Base-by-base conservation (phyloP, 2,797 vertebrate species). In the Neosalanx taihuensis region DNA sequence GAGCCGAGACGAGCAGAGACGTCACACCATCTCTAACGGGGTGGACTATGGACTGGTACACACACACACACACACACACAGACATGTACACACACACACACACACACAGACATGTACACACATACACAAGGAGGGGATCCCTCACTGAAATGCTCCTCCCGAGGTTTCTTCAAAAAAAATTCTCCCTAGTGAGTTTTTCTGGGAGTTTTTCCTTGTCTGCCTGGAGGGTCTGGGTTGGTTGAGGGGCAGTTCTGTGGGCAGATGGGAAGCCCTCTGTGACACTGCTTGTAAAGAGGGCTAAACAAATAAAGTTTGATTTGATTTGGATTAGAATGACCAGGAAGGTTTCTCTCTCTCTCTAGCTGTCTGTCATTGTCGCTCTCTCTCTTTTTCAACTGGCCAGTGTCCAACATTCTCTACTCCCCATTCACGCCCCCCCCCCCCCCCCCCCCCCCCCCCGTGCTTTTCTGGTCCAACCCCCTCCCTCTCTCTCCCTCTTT, bases 1-100 rank as follows among this genome's bases (percentile, higher is more conserved):
- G 15, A 87, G 86, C 58, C 92, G 92, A 6, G 93, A 93, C 0
- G 95, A 95, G 3, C 95, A 93, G 70, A 90, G 97, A 53, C 90
- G 97, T 33, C 96, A 99, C 79, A 99, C 97, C 70, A 95, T 99
- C 83, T 92, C 96, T 79, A 95, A 87, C 0, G 96, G 96, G 0
- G 93, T 97, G 75, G 97, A 99, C 87, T 98, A 97, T 5, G 89
- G 92, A 81, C 86, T 94, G 95, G 94, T 76, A 29, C 59, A 49
- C 64, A 66, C 37, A 57, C 51, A 64, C 65, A 65, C 63, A 46
- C 64, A 67, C 64, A 57, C 60, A 17, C 58, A 64, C 62, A 68
- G 20, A 33, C n/a, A 61, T 35, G 33, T 37, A 71, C 56, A 61
- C 69, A 64, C 3, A 53, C 17, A 53, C 51, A 53, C 17, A 53